Evolutionary conservation across 2,888 invertebrate genomes (phyloP), one percentile per base, ranked within the genome.

Genomic region (Conops quadrifasciatus): DNA sequence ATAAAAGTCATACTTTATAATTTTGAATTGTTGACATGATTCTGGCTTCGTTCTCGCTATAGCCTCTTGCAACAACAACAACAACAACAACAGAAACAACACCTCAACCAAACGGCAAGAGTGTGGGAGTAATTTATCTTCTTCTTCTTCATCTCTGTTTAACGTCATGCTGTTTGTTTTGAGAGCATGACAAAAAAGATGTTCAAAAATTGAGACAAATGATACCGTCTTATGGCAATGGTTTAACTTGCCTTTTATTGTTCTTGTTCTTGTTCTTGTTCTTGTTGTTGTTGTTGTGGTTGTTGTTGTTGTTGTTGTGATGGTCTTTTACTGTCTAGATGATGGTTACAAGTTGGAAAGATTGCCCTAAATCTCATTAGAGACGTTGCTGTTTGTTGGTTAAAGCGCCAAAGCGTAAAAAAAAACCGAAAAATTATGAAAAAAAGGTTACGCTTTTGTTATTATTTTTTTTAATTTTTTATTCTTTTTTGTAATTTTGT

Each of bases 11-110:
- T 66, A 58, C 67, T 58, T 67, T 56, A 58, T 47, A 45, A 56
- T 67, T 60, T 67, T 26, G n/a, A 28, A 26, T 60, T 26, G 21
- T 59, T 67, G 67, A 67, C 67, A 49, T 67, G 58, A 67, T 60
- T 67, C 59, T 67, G 67, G 49, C 47, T 49, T 59, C 19, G 28
- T 30, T 21, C 28, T 36, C 24, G 59, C 15, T 13, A 26, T 26
- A 16, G 15, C 9, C 3, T 58, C 58, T 28, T 28, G 13, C 9
- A 13, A 1, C 28, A 15, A 15, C 11, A 13, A 49, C 49, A 19
- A 49, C 49, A 11, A 15, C 24, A 5, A 2, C 21, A 26, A 28
- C 28, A 11, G 24, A 58, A n/a, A 24, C 28, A 7, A 26, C 28
- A 26, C 15, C 15, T 58, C 45, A 15, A 16, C 28, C 45, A 43